A percentile compares a stretch with the other conserved stretches of the same genome.
Evolutionary conservation across 2,113 vertebrate genomes (phyloP).

Genomic region (Arvicanthis niloticus): DNA sequence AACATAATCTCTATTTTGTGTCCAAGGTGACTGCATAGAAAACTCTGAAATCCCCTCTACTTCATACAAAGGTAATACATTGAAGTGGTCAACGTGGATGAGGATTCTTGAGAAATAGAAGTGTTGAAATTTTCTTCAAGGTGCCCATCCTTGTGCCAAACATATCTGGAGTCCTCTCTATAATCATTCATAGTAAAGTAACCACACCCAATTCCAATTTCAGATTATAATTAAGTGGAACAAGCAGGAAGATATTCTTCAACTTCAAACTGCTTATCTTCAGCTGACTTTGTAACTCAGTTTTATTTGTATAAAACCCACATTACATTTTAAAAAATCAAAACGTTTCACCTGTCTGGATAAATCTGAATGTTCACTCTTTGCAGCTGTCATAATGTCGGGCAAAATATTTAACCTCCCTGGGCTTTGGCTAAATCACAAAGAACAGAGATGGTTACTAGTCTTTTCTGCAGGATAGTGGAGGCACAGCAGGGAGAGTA

Average conservation of each 20-base stretch:
- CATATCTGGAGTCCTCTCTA: conserved; percentile 8
- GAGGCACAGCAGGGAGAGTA: not conserved
- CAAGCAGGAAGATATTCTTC: not conserved
- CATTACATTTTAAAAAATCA: not conserved
- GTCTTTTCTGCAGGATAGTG: not conserved
- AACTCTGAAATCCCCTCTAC: conserved; percentile 15
- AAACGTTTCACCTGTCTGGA: not conserved
- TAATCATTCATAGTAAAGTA: not conserved
- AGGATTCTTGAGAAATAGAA: conserved; percentile 5
- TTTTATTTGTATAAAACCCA: not conserved
- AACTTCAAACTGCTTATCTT: not conserved
- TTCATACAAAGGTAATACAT: conserved; percentile 13
- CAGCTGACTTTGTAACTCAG: not conserved
- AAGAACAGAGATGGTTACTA: conserved; percentile 35
- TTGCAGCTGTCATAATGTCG: not conserved
- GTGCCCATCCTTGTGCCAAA: not conserved
- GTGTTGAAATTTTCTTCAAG: conserved; percentile 30
- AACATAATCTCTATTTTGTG: not conserved
- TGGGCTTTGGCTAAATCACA: conserved; percentile 27
- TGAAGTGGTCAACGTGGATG: conserved; percentile 19
- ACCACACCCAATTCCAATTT: not conserved
- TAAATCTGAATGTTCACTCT: conserved; percentile 24
- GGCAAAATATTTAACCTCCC: conserved; percentile 37
- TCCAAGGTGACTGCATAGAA: not conserved
- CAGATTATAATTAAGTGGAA: not conserved